Base-by-base conservation (phyloP, 2,888 invertebrate genomes). In the Andrena fulva region DNA sequence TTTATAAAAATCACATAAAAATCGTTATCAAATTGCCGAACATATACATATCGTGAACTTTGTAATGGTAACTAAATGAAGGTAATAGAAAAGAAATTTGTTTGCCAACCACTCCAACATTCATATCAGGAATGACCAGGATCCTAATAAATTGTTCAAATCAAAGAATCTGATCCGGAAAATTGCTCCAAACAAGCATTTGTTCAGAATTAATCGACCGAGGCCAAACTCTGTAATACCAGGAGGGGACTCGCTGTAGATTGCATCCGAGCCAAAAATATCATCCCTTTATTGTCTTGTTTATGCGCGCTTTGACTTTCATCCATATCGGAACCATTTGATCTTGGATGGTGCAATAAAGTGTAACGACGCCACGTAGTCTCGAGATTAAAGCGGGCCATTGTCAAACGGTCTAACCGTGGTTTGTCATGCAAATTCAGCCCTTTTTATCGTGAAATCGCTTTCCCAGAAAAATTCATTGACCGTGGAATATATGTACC, bases 401-500 rank as follows among this genome's bases (percentile, higher is more conserved):
- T 54, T 68, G 69, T 82, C 74, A 75, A 71, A 74, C 74, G 80
- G 69, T 56, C 62, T 48, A 10, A 31, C 69, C 60, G 56, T 33
- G 68, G 69, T 73, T 71, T 77, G 71, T 71, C 71, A 82, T 81
- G 81, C 72, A 82, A 81, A 82, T 82, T 70, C 35, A 24, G 8
- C 48, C 33, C 82, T 42, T 73, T 79, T 81, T 72, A 64, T 56
- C 67, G 68, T 10, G 64, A 66, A 68, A 82, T 76, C 68, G 81
- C 68, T 69, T 72, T 76, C 50, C 68, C 68, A 54, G 76, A 76
- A 66, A 80, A 72, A 80, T 60, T 76, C 82, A 72, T 72, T 68
- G 80, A 80, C 82, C 80, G 82, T 76, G 72, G 82, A 82, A 73
- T 76, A 82, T 63, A 75, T 50, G 42, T 42, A 42, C 56, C 64